Conservation (phyloP, 2,888 invertebrate genomes). For the Andrena minutula region DNA sequence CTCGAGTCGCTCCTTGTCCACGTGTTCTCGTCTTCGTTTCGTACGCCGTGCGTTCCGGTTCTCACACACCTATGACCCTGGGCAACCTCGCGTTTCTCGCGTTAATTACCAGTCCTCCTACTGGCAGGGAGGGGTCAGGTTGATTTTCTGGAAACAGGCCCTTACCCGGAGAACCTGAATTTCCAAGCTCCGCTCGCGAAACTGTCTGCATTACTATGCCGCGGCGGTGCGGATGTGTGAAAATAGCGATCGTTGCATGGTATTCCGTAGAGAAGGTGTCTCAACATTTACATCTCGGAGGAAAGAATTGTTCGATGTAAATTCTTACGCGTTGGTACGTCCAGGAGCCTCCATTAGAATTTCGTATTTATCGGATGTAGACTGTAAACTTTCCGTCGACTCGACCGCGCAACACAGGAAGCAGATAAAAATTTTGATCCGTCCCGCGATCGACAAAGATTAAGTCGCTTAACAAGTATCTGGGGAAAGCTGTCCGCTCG, state of each 20-base stretch:
- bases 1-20: constrained; percentile 74
- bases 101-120: constrained; percentile 74
- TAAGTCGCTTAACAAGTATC: too few species aligned
- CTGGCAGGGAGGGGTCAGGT: constrained; percentile 45
- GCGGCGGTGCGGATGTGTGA: too few species aligned
- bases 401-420: too few species aligned
- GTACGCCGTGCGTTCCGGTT: constrained; percentile 80
- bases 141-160: constrained; percentile 70
- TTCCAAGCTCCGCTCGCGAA: not conserved
- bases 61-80: constrained; percentile 82
- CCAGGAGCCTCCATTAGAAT: not conserved
- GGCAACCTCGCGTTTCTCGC: constrained; percentile 75
- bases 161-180: constrained; percentile 34
- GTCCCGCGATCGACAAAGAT: too few species aligned
- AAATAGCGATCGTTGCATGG: not conserved
- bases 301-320: too few species aligned
- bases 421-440: too few species aligned
- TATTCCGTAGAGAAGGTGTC: not conserved
- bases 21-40: constrained; percentile 76
- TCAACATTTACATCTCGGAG: too few species aligned
- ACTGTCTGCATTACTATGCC: not conserved
- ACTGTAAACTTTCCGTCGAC: not conserved
- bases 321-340: too few species aligned
- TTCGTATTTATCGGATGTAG: not conserved
- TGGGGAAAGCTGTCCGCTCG: too few species aligned